Evolutionary conservation across 2,113 vertebrate species (phyloP).

Genomic region (Amblyopsis rosae): DNA sequence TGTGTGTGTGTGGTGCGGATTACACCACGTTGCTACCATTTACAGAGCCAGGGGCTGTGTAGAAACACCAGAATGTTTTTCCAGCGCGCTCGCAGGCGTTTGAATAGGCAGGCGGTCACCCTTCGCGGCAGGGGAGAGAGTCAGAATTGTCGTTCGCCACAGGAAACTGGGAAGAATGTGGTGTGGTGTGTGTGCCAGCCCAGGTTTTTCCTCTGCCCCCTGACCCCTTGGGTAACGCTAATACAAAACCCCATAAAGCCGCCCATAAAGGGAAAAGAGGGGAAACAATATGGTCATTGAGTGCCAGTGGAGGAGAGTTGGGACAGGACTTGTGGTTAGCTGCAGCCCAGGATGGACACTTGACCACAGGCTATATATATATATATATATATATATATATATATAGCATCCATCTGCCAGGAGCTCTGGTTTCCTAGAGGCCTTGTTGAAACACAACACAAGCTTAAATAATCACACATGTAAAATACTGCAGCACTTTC

Average conservation of each 20-base stretch:
- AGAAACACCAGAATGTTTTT: too few relatives aligned
- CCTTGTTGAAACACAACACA: slow-evolving; percentile 59
- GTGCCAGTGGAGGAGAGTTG: slow-evolving; percentile 29
- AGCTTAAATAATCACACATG: slow-evolving; percentile 50
- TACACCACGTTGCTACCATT: too few relatives aligned
- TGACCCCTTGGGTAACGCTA: slow-evolving; percentile 38
- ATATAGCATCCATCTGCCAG: slow-evolving; percentile 19
- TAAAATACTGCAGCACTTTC: slow-evolving; percentile 62
- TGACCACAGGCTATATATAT: slow-evolving; percentile 44
- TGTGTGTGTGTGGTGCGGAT: too few relatives aligned
- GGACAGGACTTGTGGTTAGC: slow-evolving; percentile 49
- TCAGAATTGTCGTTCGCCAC: slow-evolving; percentile 13
- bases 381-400: too few relatives aligned
- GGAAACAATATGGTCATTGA: slow-evolving; percentile 54
- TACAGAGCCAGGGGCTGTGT: too few relatives aligned
- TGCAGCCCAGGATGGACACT: slow-evolving; percentile 50
- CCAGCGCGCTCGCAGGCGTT: too few relatives aligned
- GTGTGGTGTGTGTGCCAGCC: slow-evolving; percentile 1
- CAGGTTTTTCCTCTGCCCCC: slow-evolving; percentile 44
- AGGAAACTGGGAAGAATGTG: slow-evolving; percentile 41
- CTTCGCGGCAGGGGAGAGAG: slow-evolving; percentile 18
- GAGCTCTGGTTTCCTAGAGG: slow-evolving; percentile 51
- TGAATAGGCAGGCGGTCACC: not conserved
- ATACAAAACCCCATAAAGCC: slow-evolving; percentile 57
- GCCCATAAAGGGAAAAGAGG: slow-evolving; percentile 44